These are phyloP conservation scores for Hylyphantes graminicola DNA, from an alignment of 1,140 invertebrate genomes.

Conservation along the genomic window DNA sequence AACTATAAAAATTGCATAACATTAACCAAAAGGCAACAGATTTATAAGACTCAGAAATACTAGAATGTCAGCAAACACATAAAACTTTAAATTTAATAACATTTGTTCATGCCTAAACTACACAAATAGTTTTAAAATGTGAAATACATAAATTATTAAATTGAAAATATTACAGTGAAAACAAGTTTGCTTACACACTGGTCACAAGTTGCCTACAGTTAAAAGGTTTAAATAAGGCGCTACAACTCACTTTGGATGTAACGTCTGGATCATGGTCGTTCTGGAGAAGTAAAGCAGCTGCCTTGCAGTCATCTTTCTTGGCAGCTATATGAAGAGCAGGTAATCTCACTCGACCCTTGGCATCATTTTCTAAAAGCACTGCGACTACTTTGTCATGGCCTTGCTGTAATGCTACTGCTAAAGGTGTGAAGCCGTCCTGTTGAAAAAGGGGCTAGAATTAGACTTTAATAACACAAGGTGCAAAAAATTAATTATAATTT, in stretches of 20 bases:
- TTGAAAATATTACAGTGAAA: neutral
- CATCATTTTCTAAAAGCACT: conserved; percentile 91
- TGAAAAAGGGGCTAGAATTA: conserved; percentile 58
- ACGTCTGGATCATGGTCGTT: conserved; percentile 97
- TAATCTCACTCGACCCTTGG: conserved; percentile 83
- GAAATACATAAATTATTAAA: neutral
- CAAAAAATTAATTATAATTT: neutral
- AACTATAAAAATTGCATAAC: no score
- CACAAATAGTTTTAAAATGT: neutral
- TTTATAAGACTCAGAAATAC: no score
- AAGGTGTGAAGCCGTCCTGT: conserved; percentile 95
- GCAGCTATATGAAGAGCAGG: conserved; percentile 92
- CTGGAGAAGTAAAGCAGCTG: conserved; percentile 81
- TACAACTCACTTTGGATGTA: conserved; percentile 80
- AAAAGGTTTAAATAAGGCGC: neutral
- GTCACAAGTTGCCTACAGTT: neutral
- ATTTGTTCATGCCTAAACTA: neutral
- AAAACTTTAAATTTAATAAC: no score
- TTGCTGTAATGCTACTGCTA: conserved; percentile 97
- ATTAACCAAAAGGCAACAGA: no score
- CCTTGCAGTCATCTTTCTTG: conserved; percentile 95
- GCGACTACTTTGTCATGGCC: conserved; percentile 96
- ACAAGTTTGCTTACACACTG: no score
- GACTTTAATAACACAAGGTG: neutral
- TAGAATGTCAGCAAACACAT: no score